Evolutionary conservation across 2,888 invertebrate species (phyloP).

Genomic region (Chrysomela aeneicollis): DNA sequence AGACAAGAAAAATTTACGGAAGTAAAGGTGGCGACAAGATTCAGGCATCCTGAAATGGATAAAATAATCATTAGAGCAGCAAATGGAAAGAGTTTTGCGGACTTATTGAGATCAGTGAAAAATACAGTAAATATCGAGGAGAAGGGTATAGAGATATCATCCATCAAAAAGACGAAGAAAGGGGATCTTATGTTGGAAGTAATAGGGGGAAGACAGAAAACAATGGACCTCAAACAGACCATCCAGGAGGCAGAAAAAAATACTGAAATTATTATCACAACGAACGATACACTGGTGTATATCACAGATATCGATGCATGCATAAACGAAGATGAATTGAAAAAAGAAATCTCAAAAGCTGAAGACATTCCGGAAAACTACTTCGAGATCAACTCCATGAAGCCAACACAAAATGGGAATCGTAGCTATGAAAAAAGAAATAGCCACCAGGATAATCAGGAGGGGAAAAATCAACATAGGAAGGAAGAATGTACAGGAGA

Average conservation of each 20-base stretch:
- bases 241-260: conserved; percentile 14
- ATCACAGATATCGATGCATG: conserved; percentile 19
- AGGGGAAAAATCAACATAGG: conserved; percentile 15
- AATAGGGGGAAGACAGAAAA: conserved; percentile 13
- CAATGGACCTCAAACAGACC: conserved; percentile 19
- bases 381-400: conserved; percentile 15
- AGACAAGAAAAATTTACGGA: background rate
- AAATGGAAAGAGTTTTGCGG: conserved; percentile 11
- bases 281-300: conserved; percentile 10
- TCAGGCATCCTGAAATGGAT: background rate
- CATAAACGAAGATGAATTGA: conserved; percentile 12
- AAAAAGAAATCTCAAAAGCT: conserved; percentile 7
- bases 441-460: conserved; percentile 11
- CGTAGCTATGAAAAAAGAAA: conserved; percentile 16
- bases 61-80: background rate
- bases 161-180: conserved; percentile 10
- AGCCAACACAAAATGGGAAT: conserved; percentile 14
- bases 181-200: conserved; percentile 18
- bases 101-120: conserved; percentile 12
- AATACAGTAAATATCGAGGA: conserved; percentile 17
- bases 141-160: conserved; percentile 14
- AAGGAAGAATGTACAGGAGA: background rate
- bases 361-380: conserved; percentile 2
- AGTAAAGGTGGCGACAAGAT: background rate
- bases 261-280: conserved; percentile 13